A percentile compares a stretch with the other conserved stretches of the same genome.
phyloP scores from a whole-genome alignment of 1,140 invertebrate genomes.

The Zophobas morio region DNA sequence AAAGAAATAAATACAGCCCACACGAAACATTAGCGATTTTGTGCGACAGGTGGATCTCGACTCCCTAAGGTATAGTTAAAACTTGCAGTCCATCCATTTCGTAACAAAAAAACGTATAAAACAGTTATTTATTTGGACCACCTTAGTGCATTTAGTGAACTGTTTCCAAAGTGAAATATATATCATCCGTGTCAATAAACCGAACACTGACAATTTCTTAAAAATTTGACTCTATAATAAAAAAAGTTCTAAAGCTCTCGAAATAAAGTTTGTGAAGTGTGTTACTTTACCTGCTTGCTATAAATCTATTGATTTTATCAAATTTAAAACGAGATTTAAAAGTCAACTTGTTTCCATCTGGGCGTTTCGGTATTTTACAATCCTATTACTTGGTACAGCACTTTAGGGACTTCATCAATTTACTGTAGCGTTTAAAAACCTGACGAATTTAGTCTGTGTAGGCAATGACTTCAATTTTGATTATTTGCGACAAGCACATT shows the following conservation, averaged over 20 bases:
- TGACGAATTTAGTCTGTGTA: slow-evolving; percentile 22
- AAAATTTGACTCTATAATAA: slow-evolving; percentile 9
- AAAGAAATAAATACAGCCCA: neutral
- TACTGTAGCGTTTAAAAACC: slow-evolving; percentile 22
- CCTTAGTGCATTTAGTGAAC: slow-evolving; percentile 16
- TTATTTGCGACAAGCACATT: slow-evolving; percentile 8
- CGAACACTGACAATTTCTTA: slow-evolving; percentile 1
- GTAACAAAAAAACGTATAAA: slow-evolving; percentile 16
- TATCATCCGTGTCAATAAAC: neutral
- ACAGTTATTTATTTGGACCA: slow-evolving; percentile 29
- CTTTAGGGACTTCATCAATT: slow-evolving; percentile 44
- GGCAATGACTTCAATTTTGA: slow-evolving; percentile 1
- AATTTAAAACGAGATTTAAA: slow-evolving; percentile 23
- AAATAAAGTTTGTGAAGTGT: neutral
- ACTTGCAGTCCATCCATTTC: slow-evolving; percentile 22
- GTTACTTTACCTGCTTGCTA: slow-evolving; percentile 1
- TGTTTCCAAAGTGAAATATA: neutral
- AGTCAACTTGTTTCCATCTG: slow-evolving; percentile 35
- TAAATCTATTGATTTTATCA: slow-evolving; percentile 37
- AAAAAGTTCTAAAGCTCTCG: slow-evolving; percentile 1
- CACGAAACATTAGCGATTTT: slow-evolving; percentile 14
- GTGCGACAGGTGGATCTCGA: slow-evolving; percentile 7
- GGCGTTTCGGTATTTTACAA: slow-evolving; percentile 39
- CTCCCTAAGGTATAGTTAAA: slow-evolving; percentile 24
- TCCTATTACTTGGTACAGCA: slow-evolving; percentile 48